These are phyloP conservation scores for Atractosteus spatula DNA, from an alignment of 2,113 vertebrate genomes.

Conservation along the genomic window DNA sequence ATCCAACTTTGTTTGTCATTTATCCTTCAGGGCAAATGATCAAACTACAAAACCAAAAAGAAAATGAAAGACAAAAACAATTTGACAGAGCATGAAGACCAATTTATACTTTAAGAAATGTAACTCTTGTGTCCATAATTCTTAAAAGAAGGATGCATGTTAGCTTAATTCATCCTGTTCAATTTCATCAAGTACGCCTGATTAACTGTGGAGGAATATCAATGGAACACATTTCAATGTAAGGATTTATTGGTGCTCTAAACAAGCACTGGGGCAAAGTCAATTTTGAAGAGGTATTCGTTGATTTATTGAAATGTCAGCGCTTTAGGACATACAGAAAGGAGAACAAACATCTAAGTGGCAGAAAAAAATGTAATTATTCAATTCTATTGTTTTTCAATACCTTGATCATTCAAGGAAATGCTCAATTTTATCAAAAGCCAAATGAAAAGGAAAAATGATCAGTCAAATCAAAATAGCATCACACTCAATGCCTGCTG, in stretches of 20 bases:
- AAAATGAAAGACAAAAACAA: not conserved
- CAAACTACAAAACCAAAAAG: not conserved
- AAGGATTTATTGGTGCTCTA: slow-evolving; percentile 4
- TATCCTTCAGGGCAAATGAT: no score
- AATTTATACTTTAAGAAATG: no score
- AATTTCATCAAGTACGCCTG: slow-evolving; percentile 1
- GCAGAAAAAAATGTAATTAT: no score
- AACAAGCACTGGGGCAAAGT: not conserved
- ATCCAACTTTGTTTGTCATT: no score
- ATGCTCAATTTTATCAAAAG: no score
- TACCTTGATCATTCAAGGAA: no score
- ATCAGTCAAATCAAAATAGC: no score
- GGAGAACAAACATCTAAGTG: not conserved
- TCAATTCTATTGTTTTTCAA: no score
- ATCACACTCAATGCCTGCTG: no score
- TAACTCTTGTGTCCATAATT: not conserved
- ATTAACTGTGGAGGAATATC: not conserved
- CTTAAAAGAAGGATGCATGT: not conserved
- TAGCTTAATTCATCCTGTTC: not conserved
- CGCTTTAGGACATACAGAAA: not conserved
- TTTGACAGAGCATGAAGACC: not conserved
- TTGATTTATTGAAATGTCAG: slow-evolving; percentile 1
- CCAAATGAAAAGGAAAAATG: no score
- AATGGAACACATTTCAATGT: slow-evolving; percentile 1
- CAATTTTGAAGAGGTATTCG: not conserved